Percentiles rank a stretch among this genome's conserved stretches.
Conservation (phyloP, 2,888 invertebrate species). For the Aspidapion aeneum region DNA sequence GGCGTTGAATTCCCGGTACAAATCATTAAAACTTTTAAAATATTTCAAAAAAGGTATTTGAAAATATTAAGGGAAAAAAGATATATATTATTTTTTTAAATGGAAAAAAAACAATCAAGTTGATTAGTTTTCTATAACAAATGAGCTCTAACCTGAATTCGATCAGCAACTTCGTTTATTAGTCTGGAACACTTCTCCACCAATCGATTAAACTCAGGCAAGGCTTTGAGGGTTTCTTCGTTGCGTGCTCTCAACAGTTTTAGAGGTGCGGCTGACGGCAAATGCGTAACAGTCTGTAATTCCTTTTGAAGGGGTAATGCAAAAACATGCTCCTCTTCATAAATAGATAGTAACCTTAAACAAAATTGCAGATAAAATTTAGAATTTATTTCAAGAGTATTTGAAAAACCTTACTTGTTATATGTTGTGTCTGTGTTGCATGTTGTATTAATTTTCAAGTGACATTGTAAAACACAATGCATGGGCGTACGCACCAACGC, state of each 20-base stretch:
- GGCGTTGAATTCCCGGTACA: no score
- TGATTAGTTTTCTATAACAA: no score
- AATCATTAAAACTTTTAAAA: no score
- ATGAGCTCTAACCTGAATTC: slow-evolving; percentile 63
- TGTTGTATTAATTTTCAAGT: no score
- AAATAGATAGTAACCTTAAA: slow-evolving; percentile 65
- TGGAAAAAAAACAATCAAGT: no score
- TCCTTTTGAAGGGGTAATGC: slow-evolving; percentile 81
- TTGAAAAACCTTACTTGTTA: no score
- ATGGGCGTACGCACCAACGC: no score
- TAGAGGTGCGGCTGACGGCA: slow-evolving; percentile 82
- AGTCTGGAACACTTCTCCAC: slow-evolving; percentile 74
- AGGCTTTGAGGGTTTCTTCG: slow-evolving; percentile 70
- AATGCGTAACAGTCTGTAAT: slow-evolving; percentile 70
- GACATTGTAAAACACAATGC: no score
- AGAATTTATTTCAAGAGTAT: not conserved
- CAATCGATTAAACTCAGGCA: slow-evolving; percentile 67
- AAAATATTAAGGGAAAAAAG: no score
- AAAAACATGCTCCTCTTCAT: slow-evolving; percentile 83
- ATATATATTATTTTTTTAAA: no score
- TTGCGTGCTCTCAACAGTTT: slow-evolving; percentile 81
- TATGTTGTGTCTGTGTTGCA: no score
- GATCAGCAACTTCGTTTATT: slow-evolving; percentile 72
- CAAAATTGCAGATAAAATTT: slow-evolving; percentile 3
- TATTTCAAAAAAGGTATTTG: no score